These are phyloP conservation scores for Eubasilissa regina DNA, from an alignment of 1,140 invertebrate species.

Conservation along the genomic window DNA sequence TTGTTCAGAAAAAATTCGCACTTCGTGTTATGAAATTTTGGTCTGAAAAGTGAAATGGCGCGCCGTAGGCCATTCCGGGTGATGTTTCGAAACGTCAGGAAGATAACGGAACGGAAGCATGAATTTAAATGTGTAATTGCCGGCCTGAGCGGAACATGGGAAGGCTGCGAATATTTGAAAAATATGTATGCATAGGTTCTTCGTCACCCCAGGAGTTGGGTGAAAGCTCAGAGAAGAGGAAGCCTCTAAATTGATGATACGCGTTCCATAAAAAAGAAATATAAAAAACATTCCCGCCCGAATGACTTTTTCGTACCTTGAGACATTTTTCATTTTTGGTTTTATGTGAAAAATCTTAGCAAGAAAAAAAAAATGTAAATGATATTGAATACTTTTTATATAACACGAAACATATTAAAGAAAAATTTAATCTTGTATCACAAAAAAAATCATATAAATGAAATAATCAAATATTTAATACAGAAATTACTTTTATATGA, in stretches of 20 bases:
- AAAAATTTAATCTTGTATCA: no score
- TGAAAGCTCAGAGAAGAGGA: constrained; percentile 16
- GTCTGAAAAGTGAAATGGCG: constrained; percentile 39
- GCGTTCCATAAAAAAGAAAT: constrained; percentile 25
- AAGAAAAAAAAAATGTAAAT: no score
- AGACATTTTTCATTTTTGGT: no score
- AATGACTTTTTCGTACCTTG: constrained; percentile 8
- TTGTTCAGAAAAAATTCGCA: no score
- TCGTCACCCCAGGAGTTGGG: constrained; percentile 20
- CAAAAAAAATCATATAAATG: no score
- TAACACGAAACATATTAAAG: no score
- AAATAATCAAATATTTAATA: no score
- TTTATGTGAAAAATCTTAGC: no score
- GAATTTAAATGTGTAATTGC: constrained; percentile 58
- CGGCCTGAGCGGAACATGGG: constrained; percentile 21
- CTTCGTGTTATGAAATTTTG: not conserved
- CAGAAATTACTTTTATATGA: no score
- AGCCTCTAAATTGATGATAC: constrained; percentile 34
- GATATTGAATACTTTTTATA: no score
- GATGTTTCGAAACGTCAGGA: constrained; percentile 56
- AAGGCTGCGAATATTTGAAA: constrained; percentile 15
- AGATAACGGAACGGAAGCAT: constrained; percentile 55
- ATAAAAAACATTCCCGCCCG: constrained; percentile 14
- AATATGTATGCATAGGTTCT: constrained; percentile 34
- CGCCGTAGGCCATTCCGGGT: constrained; percentile 46